Conservation (phyloP, 37 sponge, comb jelly and placozoan genomes). For the Agelas oroides region DNA sequence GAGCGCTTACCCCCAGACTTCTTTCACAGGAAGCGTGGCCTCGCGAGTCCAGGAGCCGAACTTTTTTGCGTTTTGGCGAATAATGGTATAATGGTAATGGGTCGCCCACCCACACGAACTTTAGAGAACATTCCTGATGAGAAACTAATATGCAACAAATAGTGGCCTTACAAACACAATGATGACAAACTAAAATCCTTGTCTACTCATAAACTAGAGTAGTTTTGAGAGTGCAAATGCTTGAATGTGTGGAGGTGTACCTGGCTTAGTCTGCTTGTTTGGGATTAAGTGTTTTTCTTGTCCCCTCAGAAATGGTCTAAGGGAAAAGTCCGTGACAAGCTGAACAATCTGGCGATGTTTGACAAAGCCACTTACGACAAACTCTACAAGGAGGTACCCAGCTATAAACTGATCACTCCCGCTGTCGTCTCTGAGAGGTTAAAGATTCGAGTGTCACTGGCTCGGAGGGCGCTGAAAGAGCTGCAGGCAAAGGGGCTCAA, state of each 20-base stretch:
- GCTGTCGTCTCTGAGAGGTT: constrained; percentile 92
- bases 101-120: no score
- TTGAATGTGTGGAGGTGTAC: background rate
- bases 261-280: background rate
- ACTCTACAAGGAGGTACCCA: constrained; percentile 94
- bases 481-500: constrained; percentile 84
- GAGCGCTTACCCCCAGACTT: no score
- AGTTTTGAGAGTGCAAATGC: background rate
- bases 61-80: no score
- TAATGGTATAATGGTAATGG: no score
- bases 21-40: no score
- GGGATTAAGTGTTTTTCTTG: no score
- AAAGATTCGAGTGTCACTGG: constrained; percentile 93
- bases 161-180: no score
- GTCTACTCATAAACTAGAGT: background rate
- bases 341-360: constrained; percentile 92
- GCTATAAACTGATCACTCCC: constrained; percentile 97
- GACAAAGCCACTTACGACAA: constrained; percentile 96
- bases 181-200: no score
- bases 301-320: constrained; percentile 94
- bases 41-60: no score
- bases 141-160: no score
- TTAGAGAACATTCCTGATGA: no score
- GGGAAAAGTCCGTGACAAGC: constrained; percentile 94
- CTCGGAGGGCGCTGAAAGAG: constrained; percentile 87